These are phyloP conservation scores for Slavum lentiscoides DNA, from an alignment of 2,888 invertebrate genomes.

Conservation along the genomic window DNA sequence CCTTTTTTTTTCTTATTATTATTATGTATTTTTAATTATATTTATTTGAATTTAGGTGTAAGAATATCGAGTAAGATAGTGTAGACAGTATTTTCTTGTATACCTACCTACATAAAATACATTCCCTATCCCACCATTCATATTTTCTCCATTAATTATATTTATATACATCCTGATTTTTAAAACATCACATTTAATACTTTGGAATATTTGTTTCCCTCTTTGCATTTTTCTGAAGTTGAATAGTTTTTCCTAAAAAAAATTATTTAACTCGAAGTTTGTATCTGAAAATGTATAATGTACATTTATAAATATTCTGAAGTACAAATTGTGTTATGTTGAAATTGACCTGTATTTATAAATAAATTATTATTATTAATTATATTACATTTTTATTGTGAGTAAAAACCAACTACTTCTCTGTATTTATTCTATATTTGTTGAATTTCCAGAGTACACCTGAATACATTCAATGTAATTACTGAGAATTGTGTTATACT, in stretches of 20 bases:
- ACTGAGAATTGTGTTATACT: too few relatives aligned
- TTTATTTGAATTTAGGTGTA: constrained; percentile 18
- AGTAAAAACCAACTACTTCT: constrained; percentile 41
- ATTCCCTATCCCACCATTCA: constrained; percentile 12
- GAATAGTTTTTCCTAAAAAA: background rate
- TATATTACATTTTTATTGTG: constrained; percentile 36
- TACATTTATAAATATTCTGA: background rate
- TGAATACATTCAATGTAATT: too few relatives aligned
- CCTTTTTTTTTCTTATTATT: constrained; percentile 18
- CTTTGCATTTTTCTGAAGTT: background rate
- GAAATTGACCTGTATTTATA: constrained; percentile 4
- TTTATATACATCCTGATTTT: background rate
- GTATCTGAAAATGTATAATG: constrained; percentile 3
- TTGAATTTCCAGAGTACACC: too few relatives aligned
- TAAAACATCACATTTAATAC: background rate
- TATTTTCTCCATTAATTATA: background rate
- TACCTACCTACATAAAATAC: constrained; percentile 13
- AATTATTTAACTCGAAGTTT: background rate
- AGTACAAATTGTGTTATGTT: constrained; percentile 6
- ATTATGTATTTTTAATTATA: constrained; percentile 16
- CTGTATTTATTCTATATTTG: background rate
- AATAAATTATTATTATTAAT: constrained; percentile 22
- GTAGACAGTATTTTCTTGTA: constrained; percentile 27
- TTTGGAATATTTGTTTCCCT: constrained; percentile 5
- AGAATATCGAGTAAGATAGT: constrained; percentile 12